phyloP scores from a whole-genome alignment of 1,140 invertebrate genomes.

The Drosophila nigrodunni region DNA sequence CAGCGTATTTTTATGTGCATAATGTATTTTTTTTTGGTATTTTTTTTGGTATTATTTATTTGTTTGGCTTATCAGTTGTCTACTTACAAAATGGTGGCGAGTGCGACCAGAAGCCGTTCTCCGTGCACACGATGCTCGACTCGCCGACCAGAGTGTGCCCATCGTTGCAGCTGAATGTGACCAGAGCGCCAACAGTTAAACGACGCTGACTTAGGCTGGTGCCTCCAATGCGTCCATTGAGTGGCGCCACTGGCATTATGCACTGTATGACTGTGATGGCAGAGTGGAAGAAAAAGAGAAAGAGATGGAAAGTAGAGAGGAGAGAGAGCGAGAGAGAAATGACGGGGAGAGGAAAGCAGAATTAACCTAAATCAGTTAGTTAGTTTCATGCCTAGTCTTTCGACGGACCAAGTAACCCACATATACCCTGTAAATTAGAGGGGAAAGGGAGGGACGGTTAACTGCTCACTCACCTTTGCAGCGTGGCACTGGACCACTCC shows the following conservation, averaged over 20 bases:
- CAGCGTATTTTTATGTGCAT: slow-evolving; percentile 62
- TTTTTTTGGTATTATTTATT: too few species aligned
- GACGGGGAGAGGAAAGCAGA: neutral
- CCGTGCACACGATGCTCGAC: slow-evolving; percentile 92
- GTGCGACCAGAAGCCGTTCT: slow-evolving; percentile 94
- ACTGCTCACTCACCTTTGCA: slow-evolving; percentile 87
- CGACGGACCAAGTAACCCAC: too few species aligned
- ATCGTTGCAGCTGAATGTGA: slow-evolving; percentile 91
- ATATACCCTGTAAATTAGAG: neutral
- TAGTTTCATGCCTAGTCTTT: neutral
- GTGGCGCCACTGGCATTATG: slow-evolving; percentile 89
- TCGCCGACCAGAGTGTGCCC: slow-evolving; percentile 91
- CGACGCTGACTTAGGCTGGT: slow-evolving; percentile 84
- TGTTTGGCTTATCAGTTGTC: slow-evolving; percentile 57
- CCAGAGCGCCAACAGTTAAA: slow-evolving; percentile 90
- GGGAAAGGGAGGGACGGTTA: neutral
- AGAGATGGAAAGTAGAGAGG: slow-evolving; percentile 17
- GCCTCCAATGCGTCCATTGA: slow-evolving; percentile 89
- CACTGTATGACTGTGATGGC: slow-evolving; percentile 90
- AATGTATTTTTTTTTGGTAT: slow-evolving; percentile 23
- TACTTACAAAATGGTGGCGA: slow-evolving; percentile 91
- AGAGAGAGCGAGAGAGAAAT: neutral
- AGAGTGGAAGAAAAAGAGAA: slow-evolving; percentile 36
- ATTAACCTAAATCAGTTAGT: neutral
- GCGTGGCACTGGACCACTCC: slow-evolving; percentile 90